Evolutionary conservation across 1,140 invertebrate species (phyloP).

Genomic region (Helicorthomorpha holstii): DNA sequence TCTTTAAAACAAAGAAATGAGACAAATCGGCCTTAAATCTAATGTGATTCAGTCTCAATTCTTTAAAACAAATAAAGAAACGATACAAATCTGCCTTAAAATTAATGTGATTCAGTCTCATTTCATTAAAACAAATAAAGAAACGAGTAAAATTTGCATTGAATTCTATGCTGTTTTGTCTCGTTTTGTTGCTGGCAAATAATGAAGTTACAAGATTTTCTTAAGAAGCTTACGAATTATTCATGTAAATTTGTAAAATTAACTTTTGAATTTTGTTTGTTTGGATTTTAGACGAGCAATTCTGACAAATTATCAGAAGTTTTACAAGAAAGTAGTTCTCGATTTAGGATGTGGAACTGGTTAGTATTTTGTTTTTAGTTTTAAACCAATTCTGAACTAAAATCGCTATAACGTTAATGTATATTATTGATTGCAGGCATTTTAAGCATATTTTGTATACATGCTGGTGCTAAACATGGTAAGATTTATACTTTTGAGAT

Average conservation of each 20-base stretch:
- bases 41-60: no score
- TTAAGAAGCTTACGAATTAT: background rate
- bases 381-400: background rate
- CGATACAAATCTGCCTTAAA: no score
- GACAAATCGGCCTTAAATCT: no score
- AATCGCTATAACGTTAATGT: background rate
- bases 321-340: constrained; percentile 7
- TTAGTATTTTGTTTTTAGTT: background rate
- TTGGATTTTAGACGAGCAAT: constrained; percentile 3
- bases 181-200: no score
- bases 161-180: no score
- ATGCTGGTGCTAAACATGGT: constrained; percentile 16
- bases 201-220: background rate
- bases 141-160: no score
- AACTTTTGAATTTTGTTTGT: background rate
- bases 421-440: constrained; percentile 15
- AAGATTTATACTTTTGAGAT: background rate
- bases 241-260: background rate
- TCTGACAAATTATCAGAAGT: constrained; percentile 6
- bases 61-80: no score
- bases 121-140: no score
- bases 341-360: constrained; percentile 11
- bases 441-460: constrained; percentile 16
- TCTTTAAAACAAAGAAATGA: no score
- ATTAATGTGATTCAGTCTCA: no score